Evolutionary conservation across 2,888 invertebrate genomes (phyloP).

Genomic region (Aphodius sticticus): DNA sequence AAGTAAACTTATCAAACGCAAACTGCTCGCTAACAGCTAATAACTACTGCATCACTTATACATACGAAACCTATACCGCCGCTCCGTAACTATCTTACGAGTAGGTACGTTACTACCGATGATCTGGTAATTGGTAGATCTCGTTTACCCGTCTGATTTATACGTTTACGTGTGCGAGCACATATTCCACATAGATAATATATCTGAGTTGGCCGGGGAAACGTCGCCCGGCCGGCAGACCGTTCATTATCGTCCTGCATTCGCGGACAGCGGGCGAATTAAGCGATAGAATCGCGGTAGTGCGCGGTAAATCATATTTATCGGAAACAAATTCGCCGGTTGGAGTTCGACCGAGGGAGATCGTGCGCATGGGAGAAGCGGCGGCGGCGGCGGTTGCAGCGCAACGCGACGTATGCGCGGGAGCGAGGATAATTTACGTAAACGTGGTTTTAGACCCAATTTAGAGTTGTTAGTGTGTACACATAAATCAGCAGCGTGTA

Average conservation of each 20-base stretch:
- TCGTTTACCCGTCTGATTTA: constrained; percentile 17
- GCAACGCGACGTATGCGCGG: constrained; percentile 36
- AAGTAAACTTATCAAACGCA: background rate
- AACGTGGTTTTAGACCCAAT: constrained; percentile 42
- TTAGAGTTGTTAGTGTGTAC: constrained; percentile 40
- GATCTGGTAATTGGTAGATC: constrained; percentile 4
- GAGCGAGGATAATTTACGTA: constrained; percentile 41
- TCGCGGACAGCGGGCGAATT: constrained; percentile 29
- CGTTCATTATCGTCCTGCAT: constrained; percentile 25
- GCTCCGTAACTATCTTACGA: background rate
- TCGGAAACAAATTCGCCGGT: constrained; percentile 37
- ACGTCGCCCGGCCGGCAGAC: constrained; percentile 18
- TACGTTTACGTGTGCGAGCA: constrained; percentile 11
- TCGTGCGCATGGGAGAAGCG: background rate
- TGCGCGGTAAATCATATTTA: constrained; percentile 39
- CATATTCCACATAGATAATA: constrained; percentile 23
- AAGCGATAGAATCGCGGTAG: constrained; percentile 36
- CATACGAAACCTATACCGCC: background rate
- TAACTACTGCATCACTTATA: background rate
- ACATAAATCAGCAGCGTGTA: constrained; percentile 40
- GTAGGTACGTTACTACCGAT: background rate
- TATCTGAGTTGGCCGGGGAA: constrained; percentile 7
- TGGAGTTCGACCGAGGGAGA: background rate
- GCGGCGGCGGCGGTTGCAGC: constrained; percentile 18
- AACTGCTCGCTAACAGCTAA: background rate